Percentiles rank a stretch among this genome's conserved stretches.
Conservation (phyloP, 1,140 invertebrate species). For the Samia ricini region DNA sequence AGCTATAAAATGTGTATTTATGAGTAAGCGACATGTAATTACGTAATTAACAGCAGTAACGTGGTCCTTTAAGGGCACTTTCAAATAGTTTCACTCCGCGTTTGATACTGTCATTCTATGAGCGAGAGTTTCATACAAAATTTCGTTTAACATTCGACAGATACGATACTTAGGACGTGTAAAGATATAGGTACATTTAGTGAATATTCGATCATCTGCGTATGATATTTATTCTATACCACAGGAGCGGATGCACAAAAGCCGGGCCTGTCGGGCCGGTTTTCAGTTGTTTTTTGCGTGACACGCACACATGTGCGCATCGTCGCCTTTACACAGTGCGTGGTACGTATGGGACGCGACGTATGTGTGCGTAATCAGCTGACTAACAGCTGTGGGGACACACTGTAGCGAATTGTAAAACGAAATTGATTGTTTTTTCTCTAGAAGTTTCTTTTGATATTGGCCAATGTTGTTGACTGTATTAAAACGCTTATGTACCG, state of each 20-base stretch:
- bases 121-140: no score
- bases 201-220: neutral
- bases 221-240: neutral
- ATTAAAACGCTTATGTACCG: neutral
- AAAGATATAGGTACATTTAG: no score
- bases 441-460: neutral
- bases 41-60: no score
- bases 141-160: no score
- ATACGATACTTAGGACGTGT: no score
- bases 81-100: no score
- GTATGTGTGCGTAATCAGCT: conserved; percentile 40
- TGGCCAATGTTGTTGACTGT: neutral
- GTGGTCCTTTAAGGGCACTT: no score
- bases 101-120: no score
- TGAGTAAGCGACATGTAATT: no score
- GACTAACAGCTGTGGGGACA: conserved; percentile 36
- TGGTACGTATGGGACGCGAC: conserved; percentile 11
- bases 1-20: no score
- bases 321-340: conserved; percentile 7
- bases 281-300: conserved; percentile 33
- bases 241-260: conserved; percentile 34
- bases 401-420: conserved; percentile 7
- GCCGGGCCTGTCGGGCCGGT: conserved; percentile 34
- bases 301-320: conserved; percentile 18
- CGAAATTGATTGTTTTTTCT: conserved; percentile 1